These are phyloP conservation scores for Montipora foliosa DNA, from an alignment of 64 coral and sea anemone genomes.

Conservation along the genomic window DNA sequence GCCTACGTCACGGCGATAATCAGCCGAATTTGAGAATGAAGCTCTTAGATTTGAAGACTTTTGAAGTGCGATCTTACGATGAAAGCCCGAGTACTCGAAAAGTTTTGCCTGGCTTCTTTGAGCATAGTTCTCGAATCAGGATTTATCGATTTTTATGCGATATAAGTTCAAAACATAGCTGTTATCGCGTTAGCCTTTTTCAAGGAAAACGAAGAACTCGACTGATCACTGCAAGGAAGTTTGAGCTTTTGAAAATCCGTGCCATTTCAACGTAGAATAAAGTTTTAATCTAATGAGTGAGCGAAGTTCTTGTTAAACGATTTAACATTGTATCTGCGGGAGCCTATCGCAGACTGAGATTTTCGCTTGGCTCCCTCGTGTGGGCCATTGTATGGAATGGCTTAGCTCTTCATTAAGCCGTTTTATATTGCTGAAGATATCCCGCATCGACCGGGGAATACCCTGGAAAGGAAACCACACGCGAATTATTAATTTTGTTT, in stretches of 20 bases:
- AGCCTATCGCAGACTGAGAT: background rate
- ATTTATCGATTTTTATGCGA: background rate
- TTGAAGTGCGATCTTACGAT: constrained; percentile 9
- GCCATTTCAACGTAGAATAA: background rate
- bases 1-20: background rate
- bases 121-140: background rate
- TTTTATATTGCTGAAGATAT: background rate
- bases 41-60: constrained; percentile 35
- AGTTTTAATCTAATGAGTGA: background rate
- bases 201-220: background rate
- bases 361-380: background rate
- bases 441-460: background rate
- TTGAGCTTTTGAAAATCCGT: background rate
- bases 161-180: background rate
- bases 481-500: background rate
- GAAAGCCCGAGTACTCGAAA: background rate
- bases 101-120: background rate
- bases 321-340: constrained; percentile 6
- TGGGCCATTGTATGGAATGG: background rate
- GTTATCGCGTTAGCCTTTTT: constrained; percentile 3
- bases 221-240: background rate
- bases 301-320: background rate
- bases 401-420: constrained; percentile 5
- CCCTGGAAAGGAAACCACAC: background rate
- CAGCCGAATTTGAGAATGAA: constrained; percentile 13